These are phyloP conservation scores for Anagrus nilaparvatae DNA, from an alignment of 1,140 invertebrate species.

Conservation along the genomic window DNA sequence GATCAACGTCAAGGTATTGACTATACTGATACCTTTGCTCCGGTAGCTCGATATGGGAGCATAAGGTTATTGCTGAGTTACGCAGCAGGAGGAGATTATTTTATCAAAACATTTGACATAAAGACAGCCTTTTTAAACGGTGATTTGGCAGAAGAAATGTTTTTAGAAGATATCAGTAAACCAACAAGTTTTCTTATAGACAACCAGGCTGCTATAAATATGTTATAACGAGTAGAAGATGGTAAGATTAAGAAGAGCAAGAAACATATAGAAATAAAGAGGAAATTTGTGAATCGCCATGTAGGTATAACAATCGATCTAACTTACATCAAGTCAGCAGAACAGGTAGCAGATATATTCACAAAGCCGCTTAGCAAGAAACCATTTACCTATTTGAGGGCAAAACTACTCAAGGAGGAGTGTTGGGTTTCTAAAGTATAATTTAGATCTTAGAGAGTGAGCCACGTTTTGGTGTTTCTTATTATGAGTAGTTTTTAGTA, in stretches of 20 bases:
- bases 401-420: conserved; percentile 17
- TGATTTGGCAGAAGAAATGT: too few species aligned
- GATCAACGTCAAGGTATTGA: too few species aligned
- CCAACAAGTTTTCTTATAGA: conserved; percentile 14
- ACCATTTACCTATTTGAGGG: conserved; percentile 8
- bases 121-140: too few species aligned
- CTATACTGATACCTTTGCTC: too few species aligned
- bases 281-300: conserved; percentile 20
- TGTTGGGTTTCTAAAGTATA: conserved; percentile 11
- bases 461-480: too few species aligned
- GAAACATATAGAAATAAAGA: conserved; percentile 19
- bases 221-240: conserved; percentile 18
- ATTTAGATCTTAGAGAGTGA: too few species aligned
- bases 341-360: conserved; percentile 15
- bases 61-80: too few species aligned
- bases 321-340: conserved; percentile 4
- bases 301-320: conserved; percentile 10
- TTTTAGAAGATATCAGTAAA: conserved; percentile 13
- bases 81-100: too few species aligned
- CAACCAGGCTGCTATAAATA: conserved; percentile 16
- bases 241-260: conserved; percentile 19
- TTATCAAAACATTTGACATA: too few species aligned
- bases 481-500: too few species aligned
- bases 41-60: too few species aligned
- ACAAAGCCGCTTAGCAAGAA: conserved; percentile 11